Evolutionary conservation across 2,113 vertebrate species (phyloP).

Genomic region (Otolemur garnettii): DNA sequence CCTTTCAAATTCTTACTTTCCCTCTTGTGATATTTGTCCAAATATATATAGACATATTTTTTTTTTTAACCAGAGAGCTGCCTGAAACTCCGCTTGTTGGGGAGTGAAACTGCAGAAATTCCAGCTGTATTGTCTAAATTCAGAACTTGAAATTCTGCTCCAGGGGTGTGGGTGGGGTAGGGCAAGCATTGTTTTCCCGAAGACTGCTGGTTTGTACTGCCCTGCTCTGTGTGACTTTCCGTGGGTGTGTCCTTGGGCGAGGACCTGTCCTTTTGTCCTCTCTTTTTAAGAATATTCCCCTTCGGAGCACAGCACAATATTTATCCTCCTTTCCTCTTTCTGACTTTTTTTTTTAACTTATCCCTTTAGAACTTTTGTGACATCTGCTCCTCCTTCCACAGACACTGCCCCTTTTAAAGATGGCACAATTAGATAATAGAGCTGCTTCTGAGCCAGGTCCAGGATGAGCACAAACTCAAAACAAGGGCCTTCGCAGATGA

Average conservation of each 20-base stretch:
- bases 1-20: slow-evolving; percentile 24
- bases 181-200: slow-evolving; percentile 38
- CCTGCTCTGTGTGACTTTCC: not conserved
- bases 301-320: not conserved
- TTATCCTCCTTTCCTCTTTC: not conserved
- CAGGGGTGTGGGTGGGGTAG: slow-evolving; percentile 37
- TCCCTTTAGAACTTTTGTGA: not conserved
- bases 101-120: slow-evolving; percentile 25
- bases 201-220: not conserved
- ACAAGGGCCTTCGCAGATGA: slow-evolving; percentile 75
- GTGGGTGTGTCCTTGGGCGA: not conserved
- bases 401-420: slow-evolving; percentile 48
- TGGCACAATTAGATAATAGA: slow-evolving; percentile 70
- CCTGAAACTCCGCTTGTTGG: not conserved
- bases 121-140: slow-evolving; percentile 47
- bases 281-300: not conserved
- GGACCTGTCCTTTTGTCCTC: not conserved
- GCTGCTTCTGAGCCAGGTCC: slow-evolving; percentile 16
- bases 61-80: not conserved
- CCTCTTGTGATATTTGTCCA: not conserved
- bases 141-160: slow-evolving; percentile 60
- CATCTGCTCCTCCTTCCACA: not conserved
- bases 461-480: slow-evolving; percentile 61
- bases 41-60: not conserved
- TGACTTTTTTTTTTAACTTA: not conserved